Base-by-base conservation (phyloP, 2,113 vertebrate genomes). In the Opisthocomus hoazin region DNA sequence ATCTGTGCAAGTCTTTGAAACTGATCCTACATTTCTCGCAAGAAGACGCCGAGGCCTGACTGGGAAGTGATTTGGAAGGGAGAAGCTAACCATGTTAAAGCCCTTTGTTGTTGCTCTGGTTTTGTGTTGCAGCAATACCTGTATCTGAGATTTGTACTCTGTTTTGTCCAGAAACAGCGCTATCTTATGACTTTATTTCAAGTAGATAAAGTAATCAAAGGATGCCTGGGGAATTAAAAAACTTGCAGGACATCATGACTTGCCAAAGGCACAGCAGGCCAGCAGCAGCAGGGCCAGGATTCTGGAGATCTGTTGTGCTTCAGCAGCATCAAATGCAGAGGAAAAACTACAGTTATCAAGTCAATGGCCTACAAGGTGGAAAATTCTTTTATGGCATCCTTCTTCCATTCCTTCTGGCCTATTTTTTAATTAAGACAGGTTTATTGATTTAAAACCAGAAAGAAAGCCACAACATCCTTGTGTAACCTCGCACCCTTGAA, bases 221-320 rank as follows among this genome's bases (percentile, higher is more conserved):
- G 36, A 48, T 82, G 53, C 20, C 74, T 82, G 29, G 70, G 66
- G 90, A 91, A 91, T 76, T 68, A 83, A 73, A 94, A 87, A 85
- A 54, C 75, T 85, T 65, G n/a, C 69, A 83, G 70, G 53, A 68
- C 50, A 61, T 51, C 53, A 39, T n/a, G 61, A 61, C 74, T 90
- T 96, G 91, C 91, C 89, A 95, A 91, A 89, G 69, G 53, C 91
- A 93, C 74, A 94, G 91, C 89, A 94, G 91, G 87, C 37, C 30
- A 3, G 45, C 69, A 89, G 70, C 0, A 0, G 22, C 70, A 71
- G 81, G 51, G 69, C 74, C 81, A 69, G 70, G 57, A 93, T 78
- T 86, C 75, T 82, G 70, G 81, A 93, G 81, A 69, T 56, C 39
- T 79, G 75, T 41, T 18, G 46, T 87, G 77, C 39, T 90, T 78